Evolutionary conservation across 2,113 vertebrate genomes (phyloP), one percentile per base, ranked within the genome.

Genomic region (Leucosticte australis): DNA sequence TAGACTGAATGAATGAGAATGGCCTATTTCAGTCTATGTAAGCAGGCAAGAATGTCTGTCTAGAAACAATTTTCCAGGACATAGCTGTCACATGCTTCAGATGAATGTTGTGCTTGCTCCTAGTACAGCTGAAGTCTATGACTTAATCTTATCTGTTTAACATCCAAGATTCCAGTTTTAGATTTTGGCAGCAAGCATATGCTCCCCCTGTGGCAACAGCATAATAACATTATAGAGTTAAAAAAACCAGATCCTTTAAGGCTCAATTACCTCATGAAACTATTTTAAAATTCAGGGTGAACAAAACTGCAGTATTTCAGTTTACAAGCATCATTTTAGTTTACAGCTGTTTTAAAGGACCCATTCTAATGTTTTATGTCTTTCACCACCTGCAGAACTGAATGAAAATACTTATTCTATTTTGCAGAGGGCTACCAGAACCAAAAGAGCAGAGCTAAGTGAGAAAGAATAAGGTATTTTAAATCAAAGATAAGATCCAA

Each of bases 91-190:
- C 83, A 89, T 71, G 77, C 78, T 94, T 80, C 87, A 92, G 87
- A 96, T 90, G 64, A 92, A 92, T 93, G 84, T 37, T 92, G 24
- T 55, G 83, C 92, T 97, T 96, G 67, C 78, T 88, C 94, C 94
- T 91, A 87, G 60, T 74, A 84, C 83, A 96, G 94, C 53, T 91
- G 68, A 95, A 95, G 63, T 93, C 96, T 96, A 68, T 93, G 94
- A 96, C 95, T 97, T 97, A 96, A 97, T 96, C 87, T 96, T 97
- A 96, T 97, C 95, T 97, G 96, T 76, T 97, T 97, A 97, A 96
- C 92, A 97, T 94, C 97, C 97, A 89, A 96, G 90, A 87, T 93
- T 95, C 79, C 88, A 96, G 91, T 93, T 96, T 97, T 74, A 93
- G 90, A 67, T 87, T 97, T 94, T 96, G 91, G 95, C 96, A 97